Conservation (phyloP, 2,113 vertebrate species). For the Nothobranchius furzeri region DNA sequence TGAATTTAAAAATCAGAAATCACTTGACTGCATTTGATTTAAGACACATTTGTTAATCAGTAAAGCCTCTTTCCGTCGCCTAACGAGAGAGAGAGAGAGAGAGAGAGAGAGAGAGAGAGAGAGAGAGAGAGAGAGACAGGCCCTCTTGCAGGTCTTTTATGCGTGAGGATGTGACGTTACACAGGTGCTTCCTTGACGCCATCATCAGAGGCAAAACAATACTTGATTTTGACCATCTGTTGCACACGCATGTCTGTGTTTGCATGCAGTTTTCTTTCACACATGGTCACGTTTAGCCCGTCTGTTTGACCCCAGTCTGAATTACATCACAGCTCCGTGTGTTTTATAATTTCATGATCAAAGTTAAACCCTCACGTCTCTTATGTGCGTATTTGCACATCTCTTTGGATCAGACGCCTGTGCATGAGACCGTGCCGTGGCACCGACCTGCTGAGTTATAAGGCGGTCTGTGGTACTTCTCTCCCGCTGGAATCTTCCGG, state of each 20-base stretch:
- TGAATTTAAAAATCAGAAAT: too few relatives aligned
- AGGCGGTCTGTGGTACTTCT: conserved; percentile 65
- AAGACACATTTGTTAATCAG: too few relatives aligned
- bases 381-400: conserved; percentile 2
- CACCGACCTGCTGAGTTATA: conserved; percentile 50
- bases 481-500: conserved; percentile 67
- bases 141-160: neutral
- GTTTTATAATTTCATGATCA: neutral
- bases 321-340: conserved; percentile 5
- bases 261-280: conserved; percentile 20
- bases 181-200: conserved; percentile 76
- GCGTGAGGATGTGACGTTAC: conserved; percentile 33
- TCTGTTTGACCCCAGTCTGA: neutral
- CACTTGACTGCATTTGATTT: too few relatives aligned
- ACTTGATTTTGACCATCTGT: conserved; percentile 61
- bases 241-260: conserved; percentile 9
- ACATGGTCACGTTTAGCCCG: conserved; percentile 5
- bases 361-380: neutral
- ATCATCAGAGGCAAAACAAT: conserved; percentile 58
- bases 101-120: neutral
- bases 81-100: neutral
- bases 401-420: conserved; percentile 17
- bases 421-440: conserved; percentile 12
- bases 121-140: neutral
- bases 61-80: too few relatives aligned